These are phyloP conservation scores for Arge pagana DNA, from an alignment of 2,888 invertebrate species.

Conservation along the genomic window DNA sequence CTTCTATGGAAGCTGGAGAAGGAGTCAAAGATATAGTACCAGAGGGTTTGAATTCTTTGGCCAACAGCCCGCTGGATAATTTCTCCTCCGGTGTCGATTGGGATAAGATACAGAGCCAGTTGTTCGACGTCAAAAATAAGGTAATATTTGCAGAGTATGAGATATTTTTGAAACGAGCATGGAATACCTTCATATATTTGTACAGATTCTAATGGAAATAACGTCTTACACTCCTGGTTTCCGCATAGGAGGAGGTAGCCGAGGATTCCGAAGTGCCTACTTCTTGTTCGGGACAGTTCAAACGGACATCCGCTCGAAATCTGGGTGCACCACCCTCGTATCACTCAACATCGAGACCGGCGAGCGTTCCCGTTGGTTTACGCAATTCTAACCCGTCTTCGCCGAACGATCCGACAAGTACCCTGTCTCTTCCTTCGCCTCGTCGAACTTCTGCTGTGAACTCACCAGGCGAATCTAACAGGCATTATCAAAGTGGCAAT, in stretches of 20 bases:
- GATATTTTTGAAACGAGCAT: no score
- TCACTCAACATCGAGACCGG: slow-evolving; percentile 74
- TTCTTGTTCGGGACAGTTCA: not conserved
- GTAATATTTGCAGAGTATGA: no score
- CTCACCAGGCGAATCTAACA: slow-evolving; percentile 69
- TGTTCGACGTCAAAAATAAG: slow-evolving; percentile 75
- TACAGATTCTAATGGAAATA: slow-evolving; percentile 60
- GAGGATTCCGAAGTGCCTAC: not conserved
- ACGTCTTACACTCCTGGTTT: no score
- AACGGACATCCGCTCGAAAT: no score
- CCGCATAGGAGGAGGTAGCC: not conserved
- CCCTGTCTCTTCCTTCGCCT: slow-evolving; percentile 77
- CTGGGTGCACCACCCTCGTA: slow-evolving; percentile 80
- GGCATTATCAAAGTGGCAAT: slow-evolving; percentile 59
- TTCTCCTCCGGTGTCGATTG: slow-evolving; percentile 73
- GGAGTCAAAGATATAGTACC: slow-evolving; percentile 31
- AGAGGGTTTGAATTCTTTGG: slow-evolving; percentile 40
- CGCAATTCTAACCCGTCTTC: slow-evolving; percentile 76
- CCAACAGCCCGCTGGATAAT: slow-evolving; percentile 45
- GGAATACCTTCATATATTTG: slow-evolving; percentile 49
- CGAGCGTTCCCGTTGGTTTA: slow-evolving; percentile 74
- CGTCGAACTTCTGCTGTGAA: slow-evolving; percentile 71
- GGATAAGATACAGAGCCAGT: slow-evolving; percentile 89
- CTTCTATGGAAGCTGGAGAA: slow-evolving; percentile 46
- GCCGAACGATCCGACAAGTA: slow-evolving; percentile 72